Base-by-base conservation (phyloP, 2,113 vertebrate species). In the Zingel zingel region DNA sequence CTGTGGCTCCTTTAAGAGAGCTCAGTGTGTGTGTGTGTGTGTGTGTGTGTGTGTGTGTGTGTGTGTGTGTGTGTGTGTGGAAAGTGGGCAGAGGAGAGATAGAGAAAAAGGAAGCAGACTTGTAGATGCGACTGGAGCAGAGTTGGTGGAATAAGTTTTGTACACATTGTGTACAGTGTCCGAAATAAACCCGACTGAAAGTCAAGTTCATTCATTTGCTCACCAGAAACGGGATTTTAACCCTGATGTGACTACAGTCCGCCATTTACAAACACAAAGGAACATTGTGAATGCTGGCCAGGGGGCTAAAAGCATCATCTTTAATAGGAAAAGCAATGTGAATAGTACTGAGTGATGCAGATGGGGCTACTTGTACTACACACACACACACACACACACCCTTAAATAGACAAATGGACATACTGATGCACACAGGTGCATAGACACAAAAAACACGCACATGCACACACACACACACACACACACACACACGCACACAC, bases 291-390 rank as follows among this genome's bases (percentile, higher is more conserved):
- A 72, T 3, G 70, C 19, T 59, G 66, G 70, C 84, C 50, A 4
- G 27, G 74, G 75, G 86, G 86, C 88, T 88, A 90, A 90, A 90
- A 90, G 86, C 82, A 10, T 79, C 74, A 74, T 66, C 84, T 83
- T 71, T 83, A 66, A 87, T 81, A 81, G 74, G 63, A 70, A 80
- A 74, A 75, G 63, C 59, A 64, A 86, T 70, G 76, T 15, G 67
- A 50, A 86, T 54, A 58, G 75, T 53, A 50, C 54, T 67, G 76
- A 87, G 69, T 82, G 81, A 81, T 18, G 54, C 54, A 74, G 51
- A 76, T 15, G 19, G 64, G 11, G 57, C 43, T 53, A 64, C 66
- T 48, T 78, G 67, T 71, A 48, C 6, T 33, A 63, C 15, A 63
- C 18, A 50, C n/a, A 30, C 27, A 39, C 5, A 39, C 5, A 50